Evolutionary conservation across 2,113 vertebrate genomes (phyloP).

Genomic region (Taxidea taxus): DNA sequence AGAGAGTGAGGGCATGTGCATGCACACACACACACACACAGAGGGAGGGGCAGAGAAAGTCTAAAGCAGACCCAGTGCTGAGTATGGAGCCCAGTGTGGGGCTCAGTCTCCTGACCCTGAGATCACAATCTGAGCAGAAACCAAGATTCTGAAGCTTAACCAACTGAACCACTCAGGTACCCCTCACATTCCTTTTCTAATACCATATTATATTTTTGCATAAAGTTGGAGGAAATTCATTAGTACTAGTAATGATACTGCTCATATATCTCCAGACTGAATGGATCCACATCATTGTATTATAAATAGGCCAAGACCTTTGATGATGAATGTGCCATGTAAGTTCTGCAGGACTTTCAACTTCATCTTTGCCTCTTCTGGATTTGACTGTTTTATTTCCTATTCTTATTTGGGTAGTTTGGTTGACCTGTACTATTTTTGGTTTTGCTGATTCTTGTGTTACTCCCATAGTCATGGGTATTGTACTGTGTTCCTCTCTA

Average conservation of each 20-base stretch:
- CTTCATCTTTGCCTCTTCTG: background rate
- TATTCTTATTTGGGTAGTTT: background rate
- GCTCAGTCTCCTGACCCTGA: background rate
- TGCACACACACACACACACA: rapidly evolving
- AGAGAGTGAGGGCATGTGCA: background rate
- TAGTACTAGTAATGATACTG: background rate
- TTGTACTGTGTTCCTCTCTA: background rate
- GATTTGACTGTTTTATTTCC: background rate
- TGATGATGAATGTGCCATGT: background rate
- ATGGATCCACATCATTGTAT: background rate
- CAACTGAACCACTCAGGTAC: background rate
- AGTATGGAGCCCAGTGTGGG: background rate
- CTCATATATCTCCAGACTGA: background rate
- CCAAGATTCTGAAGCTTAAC: background rate
- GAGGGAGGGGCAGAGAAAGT: background rate
- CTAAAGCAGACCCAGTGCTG: background rate
- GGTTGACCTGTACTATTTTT: background rate
- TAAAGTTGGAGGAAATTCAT: background rate
- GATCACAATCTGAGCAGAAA: background rate
- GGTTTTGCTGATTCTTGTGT: background rate
- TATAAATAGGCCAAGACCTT: background rate
- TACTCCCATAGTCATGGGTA: background rate
- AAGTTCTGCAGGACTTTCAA: background rate
- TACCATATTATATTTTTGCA: background rate
- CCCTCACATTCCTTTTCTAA: background rate